phyloP scores from a whole-genome alignment of 2,113 vertebrate genomes.

The Petrocephalus microphthalmus region DNA sequence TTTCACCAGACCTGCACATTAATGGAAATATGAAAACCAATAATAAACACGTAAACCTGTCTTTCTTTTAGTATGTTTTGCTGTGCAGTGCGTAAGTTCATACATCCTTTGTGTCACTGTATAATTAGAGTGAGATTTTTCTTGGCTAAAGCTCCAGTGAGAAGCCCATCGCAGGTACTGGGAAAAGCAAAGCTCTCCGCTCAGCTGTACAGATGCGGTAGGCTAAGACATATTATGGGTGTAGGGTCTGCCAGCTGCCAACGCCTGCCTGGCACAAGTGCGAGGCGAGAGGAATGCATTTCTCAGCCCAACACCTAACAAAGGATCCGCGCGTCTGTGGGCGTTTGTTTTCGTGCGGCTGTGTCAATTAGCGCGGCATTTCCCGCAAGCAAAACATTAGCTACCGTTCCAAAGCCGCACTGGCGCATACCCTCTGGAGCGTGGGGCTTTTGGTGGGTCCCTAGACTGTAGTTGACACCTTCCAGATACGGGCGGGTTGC shows the following conservation, averaged over 20 bases:
- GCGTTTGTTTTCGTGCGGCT: neutral
- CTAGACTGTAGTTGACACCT: too few relatives aligned
- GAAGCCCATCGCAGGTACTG: neutral
- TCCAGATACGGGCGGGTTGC: too few relatives aligned
- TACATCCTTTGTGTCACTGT: neutral
- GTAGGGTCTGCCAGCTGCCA: neutral
- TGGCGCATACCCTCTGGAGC: neutral
- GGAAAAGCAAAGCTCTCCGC: neutral
- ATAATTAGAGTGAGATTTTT: neutral
- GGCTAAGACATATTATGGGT: neutral
- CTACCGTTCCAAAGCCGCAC: too few relatives aligned
- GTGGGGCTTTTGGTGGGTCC: neutral
- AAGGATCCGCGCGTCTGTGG: neutral
- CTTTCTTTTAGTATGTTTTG: neutral
- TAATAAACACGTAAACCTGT: neutral
- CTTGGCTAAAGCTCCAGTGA: neutral
- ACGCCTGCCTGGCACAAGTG: neutral
- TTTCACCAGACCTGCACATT: neutral
- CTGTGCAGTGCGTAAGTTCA: neutral
- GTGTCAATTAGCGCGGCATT: neutral
- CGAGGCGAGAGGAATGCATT: neutral
- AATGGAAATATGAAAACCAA: neutral
- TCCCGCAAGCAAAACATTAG: neutral
- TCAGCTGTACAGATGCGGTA: neutral
- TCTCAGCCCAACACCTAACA: neutral